A percentile compares a stretch with the other conserved stretches of the same genome.
phyloP scores from a whole-genome alignment of 1,140 invertebrate genomes.

The Berghia stephanieae region DNA sequence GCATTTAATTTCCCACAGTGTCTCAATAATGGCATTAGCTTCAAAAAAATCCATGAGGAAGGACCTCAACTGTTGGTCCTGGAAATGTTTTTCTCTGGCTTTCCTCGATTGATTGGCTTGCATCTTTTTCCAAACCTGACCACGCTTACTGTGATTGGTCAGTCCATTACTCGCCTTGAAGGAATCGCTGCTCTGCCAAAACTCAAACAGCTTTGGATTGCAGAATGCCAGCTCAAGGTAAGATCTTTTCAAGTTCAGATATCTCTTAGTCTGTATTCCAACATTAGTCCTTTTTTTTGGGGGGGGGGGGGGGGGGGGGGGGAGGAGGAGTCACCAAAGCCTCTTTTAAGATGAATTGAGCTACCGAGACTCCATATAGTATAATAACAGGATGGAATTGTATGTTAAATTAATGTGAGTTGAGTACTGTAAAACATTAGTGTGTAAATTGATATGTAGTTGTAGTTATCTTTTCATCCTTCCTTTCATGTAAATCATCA shows the following conservation, averaged over 20 bases:
- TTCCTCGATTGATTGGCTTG: slow-evolving; percentile 52
- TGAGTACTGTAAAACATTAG: too few relatives aligned
- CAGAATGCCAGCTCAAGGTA: slow-evolving; percentile 62
- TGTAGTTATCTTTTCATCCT: too few relatives aligned
- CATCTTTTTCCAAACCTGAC: slow-evolving; percentile 60
- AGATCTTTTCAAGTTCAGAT: slow-evolving; percentile 20
- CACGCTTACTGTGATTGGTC: slow-evolving; percentile 55
- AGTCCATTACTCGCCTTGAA: slow-evolving; percentile 51
- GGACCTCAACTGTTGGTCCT: slow-evolving; percentile 42
- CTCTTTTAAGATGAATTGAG: too few relatives aligned
- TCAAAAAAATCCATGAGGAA: slow-evolving; percentile 46
- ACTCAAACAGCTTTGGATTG: slow-evolving; percentile 62
- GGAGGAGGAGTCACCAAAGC: too few relatives aligned
- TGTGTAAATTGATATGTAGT: too few relatives aligned
- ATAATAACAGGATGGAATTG: too few relatives aligned
- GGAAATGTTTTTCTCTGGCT: slow-evolving; percentile 66
- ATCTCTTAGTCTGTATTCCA: too few relatives aligned
- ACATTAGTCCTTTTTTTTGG: too few relatives aligned
- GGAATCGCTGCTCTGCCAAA: slow-evolving; percentile 45
- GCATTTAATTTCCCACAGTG: slow-evolving; percentile 48
- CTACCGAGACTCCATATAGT: too few relatives aligned
- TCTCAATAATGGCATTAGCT: slow-evolving; percentile 59
- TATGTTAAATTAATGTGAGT: too few relatives aligned
- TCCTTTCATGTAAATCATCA: too few relatives aligned
- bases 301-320: too few relatives aligned